Base-by-base conservation (phyloP, 2,113 vertebrate genomes). In the Mirza zaza region DNA sequence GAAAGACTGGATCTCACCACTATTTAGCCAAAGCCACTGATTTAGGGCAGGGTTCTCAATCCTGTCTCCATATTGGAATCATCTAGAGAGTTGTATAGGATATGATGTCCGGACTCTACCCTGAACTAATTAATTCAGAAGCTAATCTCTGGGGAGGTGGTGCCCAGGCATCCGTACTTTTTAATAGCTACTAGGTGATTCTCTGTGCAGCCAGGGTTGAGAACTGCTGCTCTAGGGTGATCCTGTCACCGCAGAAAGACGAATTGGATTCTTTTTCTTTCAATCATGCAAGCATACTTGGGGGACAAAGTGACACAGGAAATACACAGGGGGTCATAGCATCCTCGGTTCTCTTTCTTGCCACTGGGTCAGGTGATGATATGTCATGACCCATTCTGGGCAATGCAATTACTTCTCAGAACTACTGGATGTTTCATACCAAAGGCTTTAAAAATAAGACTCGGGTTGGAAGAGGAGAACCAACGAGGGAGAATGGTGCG, bases 221-320 rank as follows among this genome's bases (percentile, higher is more conserved):
- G 63, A 86, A 70, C 73, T 45, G 8, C 59, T n/a, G 50, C n/a
- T 48, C 36, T 17, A 27, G 57, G 39, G 20, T 32, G 17, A 92
- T 65, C 67, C 32, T 8, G 21, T 52, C 83, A 34, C 68, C 79
- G 36, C 68, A 71, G 29, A 85, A 55, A 93, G 70, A 90, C 86
- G 91, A 89, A 91, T 57, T 87, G 59, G 63, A 95, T 73, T 93
- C 71, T 91, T 95, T 92, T 94, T 63, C 68, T 77, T 91, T 90
- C 83, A 77, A 57, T 93, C 94, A 84, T 20, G 42, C 63, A 57
- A 71, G 32, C 90, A 67, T 39, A 68, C 88, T 90, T 94, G n/a
- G 93, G 79, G 57, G 86, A 87, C 7, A 4, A 45, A 85, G 29
- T 48, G 65, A 88, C 86, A 36, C 0, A 0, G 68, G 73, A 88